Evolutionary conservation across 2,888 invertebrate species (phyloP), one percentile per base, ranked within the genome.

Genomic region (Ferdinandea cuprea): DNA sequence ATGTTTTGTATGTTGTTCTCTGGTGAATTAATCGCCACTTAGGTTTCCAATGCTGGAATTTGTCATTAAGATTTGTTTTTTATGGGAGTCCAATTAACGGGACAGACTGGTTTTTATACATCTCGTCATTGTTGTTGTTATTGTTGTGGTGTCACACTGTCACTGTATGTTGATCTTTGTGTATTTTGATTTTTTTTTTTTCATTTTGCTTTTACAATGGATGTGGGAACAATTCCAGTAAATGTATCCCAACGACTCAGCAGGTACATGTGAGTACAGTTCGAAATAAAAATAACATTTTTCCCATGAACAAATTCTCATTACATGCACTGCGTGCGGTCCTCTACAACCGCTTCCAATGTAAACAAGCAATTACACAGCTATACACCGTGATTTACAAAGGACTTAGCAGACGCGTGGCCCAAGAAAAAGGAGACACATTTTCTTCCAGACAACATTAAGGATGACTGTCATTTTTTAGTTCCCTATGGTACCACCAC

Each of bases 401-500:
- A 83, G 72, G 78, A 83, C 28, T 21, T 28, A 44, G 25, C 66
- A 71, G 54, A 77, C 77, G 83, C 83, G 83, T 83, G 83, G 59
- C 68, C 46, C 9, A 17, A 40, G 32, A 56, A 73, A 61, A 68
- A 44, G 48, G 78, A 83, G 71, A 68, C 72, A 72, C 56, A 71
- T 40, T 42, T 65, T 25, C 19, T 44, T 44, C 11, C 44, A 37
- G 56, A 73, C 78, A 68, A 68, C 56, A 78, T 83, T 78, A 83
- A 83, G 72, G 78, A 83, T 83, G 83, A 83, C 83, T 78, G 83
- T 83, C 78, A 83, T 83, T 83, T 78, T 78, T 83, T 72, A 78
- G 83, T 68, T 81, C 61, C 72, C 78, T 68, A 15, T 42, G 66
- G 50, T 58, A 58, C 59, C 77, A 81, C 68, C 58, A 71, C 71